Evolutionary conservation across 2,113 vertebrate species (phyloP).

Genomic region (Progne subis): DNA sequence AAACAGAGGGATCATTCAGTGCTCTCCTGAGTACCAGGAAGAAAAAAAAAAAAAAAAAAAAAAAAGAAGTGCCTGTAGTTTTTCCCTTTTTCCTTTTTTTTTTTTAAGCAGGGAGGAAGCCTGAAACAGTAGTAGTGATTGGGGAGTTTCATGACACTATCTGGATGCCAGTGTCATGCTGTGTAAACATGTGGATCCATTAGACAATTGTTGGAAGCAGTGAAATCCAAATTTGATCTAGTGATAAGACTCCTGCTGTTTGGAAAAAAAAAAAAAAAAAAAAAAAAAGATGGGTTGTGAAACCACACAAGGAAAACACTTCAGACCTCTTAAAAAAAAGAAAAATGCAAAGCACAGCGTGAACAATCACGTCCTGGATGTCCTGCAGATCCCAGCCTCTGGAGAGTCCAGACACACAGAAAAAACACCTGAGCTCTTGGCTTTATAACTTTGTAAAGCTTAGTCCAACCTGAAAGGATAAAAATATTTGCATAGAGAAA

Average conservation of each 20-base stretch:
- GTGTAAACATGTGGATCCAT: conserved; percentile 41
- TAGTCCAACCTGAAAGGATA: neutral
- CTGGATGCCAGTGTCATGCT: conserved; percentile 26
- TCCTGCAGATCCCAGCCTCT: neutral
- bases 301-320: neutral
- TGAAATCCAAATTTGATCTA: conserved; percentile 40
- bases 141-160: neutral
- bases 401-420: neutral
- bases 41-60: neutral
- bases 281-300: neutral
- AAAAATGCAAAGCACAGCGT: neutral
- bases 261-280: neutral
- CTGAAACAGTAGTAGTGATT: neutral
- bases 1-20: neutral
- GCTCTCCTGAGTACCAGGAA: neutral
- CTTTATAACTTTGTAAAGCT: neutral
- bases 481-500: neutral
- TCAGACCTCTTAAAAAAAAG: neutral
- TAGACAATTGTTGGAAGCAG: conserved; percentile 39
- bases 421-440: neutral
- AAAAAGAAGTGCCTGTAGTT: neutral
- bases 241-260: conserved; percentile 29
- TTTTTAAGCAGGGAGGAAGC: neutral
- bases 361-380: neutral
- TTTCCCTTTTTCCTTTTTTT: too few species aligned